Evolutionary conservation across 2,888 invertebrate genomes (phyloP).

Genomic region (Thalpophila matura): DNA sequence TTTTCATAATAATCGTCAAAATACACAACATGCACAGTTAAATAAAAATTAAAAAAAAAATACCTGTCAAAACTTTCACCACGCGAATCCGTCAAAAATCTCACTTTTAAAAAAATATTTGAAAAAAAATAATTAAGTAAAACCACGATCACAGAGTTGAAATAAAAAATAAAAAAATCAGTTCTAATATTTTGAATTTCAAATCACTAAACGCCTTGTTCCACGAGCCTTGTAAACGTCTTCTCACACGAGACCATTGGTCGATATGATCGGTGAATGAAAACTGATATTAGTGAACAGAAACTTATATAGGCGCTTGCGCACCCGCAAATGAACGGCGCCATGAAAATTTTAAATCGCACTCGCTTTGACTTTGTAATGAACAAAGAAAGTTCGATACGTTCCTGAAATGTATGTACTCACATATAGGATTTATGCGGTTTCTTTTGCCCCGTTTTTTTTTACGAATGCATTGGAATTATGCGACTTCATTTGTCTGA

Average conservation of each 20-base stretch:
- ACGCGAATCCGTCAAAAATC: conserved; percentile 47
- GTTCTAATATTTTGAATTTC: conserved; percentile 59
- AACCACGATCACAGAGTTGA: conserved; percentile 55
- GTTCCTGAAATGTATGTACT: not conserved
- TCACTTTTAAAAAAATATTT: conserved; percentile 42
- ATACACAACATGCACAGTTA: conserved; percentile 11
- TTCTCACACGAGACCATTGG: conserved; percentile 71
- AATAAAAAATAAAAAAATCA: conserved; percentile 27
- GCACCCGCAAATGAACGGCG: conserved; percentile 52
- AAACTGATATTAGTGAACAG: conserved; percentile 59
- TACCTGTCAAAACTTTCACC: conserved; percentile 66
- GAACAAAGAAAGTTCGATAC: conserved; percentile 58
- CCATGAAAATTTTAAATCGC: conserved; percentile 63
- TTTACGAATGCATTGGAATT: not conserved
- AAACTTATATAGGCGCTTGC: conserved; percentile 74
- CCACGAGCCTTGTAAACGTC: conserved; percentile 60
- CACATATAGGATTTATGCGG: conserved; percentile 23
- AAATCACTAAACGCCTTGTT: conserved; percentile 52
- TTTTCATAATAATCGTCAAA: not conserved
- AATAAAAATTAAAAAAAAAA: conserved; percentile 38
- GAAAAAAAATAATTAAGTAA: conserved; percentile 48
- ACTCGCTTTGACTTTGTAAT: conserved; percentile 61
- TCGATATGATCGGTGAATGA: conserved; percentile 76
- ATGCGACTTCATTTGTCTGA: not conserved
- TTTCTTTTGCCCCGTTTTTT: conserved; percentile 13